Evolutionary conservation across 2,888 invertebrate species (phyloP).

Genomic region (Blera fallax): DNA sequence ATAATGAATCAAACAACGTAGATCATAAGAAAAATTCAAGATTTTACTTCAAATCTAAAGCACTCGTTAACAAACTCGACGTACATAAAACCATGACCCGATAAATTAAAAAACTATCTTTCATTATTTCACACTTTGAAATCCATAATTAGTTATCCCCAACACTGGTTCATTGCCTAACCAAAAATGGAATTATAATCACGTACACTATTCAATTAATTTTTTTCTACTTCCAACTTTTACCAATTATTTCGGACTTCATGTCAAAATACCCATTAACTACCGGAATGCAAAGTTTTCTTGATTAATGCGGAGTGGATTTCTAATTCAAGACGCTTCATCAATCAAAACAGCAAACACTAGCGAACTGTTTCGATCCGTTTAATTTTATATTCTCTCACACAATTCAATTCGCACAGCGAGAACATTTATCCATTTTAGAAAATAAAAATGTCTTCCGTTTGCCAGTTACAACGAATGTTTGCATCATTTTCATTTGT

Average conservation of each 20-base stretch:
- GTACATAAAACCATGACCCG: conserved; percentile 1
- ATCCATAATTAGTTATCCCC: neutral
- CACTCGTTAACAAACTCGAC: neutral
- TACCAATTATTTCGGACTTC: conserved; percentile 1
- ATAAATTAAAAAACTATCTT: conserved; percentile 1
- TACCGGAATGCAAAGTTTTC: neutral
- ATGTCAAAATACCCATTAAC: conserved; percentile 40
- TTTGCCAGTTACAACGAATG: neutral
- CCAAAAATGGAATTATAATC: neutral
- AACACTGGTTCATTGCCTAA: neutral
- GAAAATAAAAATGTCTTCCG: conserved; percentile 11
- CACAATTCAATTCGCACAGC: neutral
- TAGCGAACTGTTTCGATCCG: neutral
- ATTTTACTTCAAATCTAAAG: neutral
- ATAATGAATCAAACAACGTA: too few species aligned
- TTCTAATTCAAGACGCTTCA: conserved; percentile 3
- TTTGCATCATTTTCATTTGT: conserved; percentile 1
- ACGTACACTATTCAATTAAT: neutral
- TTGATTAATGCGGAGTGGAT: neutral
- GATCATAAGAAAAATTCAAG: neutral
- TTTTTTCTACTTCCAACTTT: neutral
- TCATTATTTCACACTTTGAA: neutral
- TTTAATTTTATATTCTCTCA: conserved; percentile 7
- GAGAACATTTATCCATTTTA: neutral
- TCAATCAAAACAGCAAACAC: conserved; percentile 31